Evolutionary conservation across 2,797 vertebrate species (phyloP), one percentile per base, ranked within the genome.

Genomic region (Characodon lateralis): DNA sequence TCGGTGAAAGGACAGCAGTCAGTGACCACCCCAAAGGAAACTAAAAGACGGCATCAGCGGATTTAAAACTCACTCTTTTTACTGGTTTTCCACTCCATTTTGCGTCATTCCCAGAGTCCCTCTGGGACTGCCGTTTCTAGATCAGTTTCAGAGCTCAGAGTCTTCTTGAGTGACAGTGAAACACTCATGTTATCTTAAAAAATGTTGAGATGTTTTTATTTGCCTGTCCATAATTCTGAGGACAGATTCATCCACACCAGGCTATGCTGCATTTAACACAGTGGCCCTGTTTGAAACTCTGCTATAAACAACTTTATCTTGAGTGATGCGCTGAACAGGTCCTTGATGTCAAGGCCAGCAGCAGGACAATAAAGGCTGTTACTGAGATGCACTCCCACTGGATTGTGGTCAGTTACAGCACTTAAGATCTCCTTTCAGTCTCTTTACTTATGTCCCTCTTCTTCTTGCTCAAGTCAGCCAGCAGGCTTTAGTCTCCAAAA

Each of bases 341-440:
- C 79, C 82, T 88, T 71, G 14, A 84, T 85, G 80, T 87, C 81
- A 1, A 76, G 77, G 82, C 9, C 83, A 79, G 81, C 31, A 86
- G 78, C 74, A n/a, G 39, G 26, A 91, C 83, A 89, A 83, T 83
- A 70, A 43, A 66, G 70, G 35, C 79, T 90, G 83, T 85, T 85
- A 74, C 70, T 79, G 43, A 51, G 78, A 85, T 71, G 53, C 53
- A 79, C 77, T 81, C 31, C 24, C 59, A 55, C 78, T 50, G 22
- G 51, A 70, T 22, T 13, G 58, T 46, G 43, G 65, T 43, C 71
- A 53, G 8, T 78, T 78, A 35, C 70, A 73, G 72, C 74, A 61
- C 77, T 69, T 39, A 73, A 9, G 24, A 43, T 61, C 58, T 31
- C 9, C 66, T 76, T 18, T 61, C 22, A 66, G 46, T 41, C 50